Conservation (phyloP, 64 coral and sea anemone genomes). For the Acropora yongei region DNA sequence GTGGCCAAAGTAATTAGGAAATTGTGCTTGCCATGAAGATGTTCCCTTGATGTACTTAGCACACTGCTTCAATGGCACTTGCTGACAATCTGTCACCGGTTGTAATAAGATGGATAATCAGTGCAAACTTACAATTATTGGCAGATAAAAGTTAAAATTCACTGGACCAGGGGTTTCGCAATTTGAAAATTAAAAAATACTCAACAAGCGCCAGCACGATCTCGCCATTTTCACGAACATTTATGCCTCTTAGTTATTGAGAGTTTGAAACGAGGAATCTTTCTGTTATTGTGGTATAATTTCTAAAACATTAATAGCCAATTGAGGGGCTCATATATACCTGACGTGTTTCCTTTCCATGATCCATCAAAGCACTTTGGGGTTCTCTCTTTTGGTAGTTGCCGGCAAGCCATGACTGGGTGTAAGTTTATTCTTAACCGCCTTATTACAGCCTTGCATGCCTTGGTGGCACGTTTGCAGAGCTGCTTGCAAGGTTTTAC, state of each 20-base stretch:
- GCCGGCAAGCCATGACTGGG: not conserved
- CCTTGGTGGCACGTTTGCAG: constrained; percentile 4
- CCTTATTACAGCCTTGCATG: not conserved
- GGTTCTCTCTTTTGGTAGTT: not conserved
- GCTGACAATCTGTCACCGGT: constrained; percentile 2
- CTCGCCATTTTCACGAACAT: too few relatives aligned
- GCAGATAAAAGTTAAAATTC: too few relatives aligned
- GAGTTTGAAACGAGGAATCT: not conserved
- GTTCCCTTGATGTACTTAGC: too few relatives aligned
- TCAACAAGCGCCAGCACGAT: too few relatives aligned
- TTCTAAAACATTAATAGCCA: not conserved
- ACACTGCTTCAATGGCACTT: not conserved
- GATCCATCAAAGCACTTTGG: constrained; percentile 27
- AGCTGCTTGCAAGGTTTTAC: constrained; percentile 43
- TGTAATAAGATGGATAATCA: too few relatives aligned
- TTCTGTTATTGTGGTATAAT: not conserved
- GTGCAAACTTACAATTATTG: too few relatives aligned
- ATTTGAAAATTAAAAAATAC: too few relatives aligned
- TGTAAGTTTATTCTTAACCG: not conserved
- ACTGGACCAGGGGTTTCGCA: too few relatives aligned
- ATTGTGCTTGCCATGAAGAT: not conserved
- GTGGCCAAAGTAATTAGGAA: constrained; percentile 62
- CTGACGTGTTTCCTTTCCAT: not conserved
- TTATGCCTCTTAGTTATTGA: not conserved
- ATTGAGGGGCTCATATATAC: not conserved